These are phyloP conservation scores for Corvus hawaiiensis DNA, from an alignment of 2,113 vertebrate genomes.

Conservation along the genomic window DNA sequence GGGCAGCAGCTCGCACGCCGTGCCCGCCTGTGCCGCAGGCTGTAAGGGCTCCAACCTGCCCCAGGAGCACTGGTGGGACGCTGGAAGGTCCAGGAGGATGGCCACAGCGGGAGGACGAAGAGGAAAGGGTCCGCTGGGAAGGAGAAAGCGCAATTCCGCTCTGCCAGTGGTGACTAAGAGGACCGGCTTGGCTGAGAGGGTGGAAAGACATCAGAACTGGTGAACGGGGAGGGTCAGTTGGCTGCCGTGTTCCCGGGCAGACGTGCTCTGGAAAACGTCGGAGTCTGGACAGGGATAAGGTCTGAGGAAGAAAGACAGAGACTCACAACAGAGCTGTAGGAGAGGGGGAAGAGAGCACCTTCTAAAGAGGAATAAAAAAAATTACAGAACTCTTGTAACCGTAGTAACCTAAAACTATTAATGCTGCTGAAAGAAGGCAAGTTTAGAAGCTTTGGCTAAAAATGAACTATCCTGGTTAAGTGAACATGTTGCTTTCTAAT, in stretches of 20 bases:
- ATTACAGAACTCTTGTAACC: background rate
- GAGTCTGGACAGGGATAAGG: background rate
- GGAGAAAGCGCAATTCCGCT: background rate
- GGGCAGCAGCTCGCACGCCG: background rate
- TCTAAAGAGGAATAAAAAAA: background rate
- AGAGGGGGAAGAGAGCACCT: background rate
- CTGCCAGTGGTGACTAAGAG: background rate
- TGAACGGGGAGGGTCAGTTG: background rate
- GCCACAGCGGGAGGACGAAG: background rate
- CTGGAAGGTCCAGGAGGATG: background rate
- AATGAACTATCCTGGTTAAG: background rate
- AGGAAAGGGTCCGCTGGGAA: background rate
- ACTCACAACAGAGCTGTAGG: background rate
- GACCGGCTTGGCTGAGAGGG: background rate
- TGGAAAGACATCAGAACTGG: background rate
- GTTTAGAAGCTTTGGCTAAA: background rate
- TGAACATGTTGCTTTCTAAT: background rate
- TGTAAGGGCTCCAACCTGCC: background rate
- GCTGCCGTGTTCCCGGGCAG: background rate
- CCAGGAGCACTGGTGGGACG: rapidly evolving
- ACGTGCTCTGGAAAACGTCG: background rate
- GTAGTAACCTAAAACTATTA: background rate
- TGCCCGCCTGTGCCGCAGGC: background rate
- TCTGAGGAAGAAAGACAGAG: background rate
- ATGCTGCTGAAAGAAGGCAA: background rate